Evolutionary conservation across 2,888 invertebrate genomes (phyloP).

Genomic region (Limnephilus auricula): DNA sequence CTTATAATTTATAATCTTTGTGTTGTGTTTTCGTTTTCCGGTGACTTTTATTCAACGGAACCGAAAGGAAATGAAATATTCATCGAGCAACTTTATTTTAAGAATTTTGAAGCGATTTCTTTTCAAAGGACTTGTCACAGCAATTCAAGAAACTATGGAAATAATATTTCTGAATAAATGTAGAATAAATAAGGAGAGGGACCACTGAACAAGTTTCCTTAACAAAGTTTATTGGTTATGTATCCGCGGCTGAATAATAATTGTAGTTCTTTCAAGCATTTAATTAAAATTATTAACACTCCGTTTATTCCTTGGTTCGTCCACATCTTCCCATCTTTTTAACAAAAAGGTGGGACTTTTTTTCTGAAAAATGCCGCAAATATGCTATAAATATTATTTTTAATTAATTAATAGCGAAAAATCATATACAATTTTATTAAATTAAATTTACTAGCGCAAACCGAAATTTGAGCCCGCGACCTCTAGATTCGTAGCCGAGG

Average conservation of each 20-base stretch:
- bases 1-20: conserved; percentile 24
- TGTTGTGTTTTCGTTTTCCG: conserved; percentile 18
- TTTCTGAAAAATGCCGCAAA: too few species aligned
- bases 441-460: too few species aligned
- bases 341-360: too few species aligned
- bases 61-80: conserved; percentile 31
- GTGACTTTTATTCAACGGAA: background rate
- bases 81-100: background rate
- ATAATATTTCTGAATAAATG: background rate
- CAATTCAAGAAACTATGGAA: background rate
- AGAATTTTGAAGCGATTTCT: background rate
- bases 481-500: too few species aligned
- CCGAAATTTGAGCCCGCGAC: too few species aligned
- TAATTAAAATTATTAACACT: background rate
- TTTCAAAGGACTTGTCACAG: background rate
- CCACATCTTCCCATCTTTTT: background rate
- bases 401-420: too few species aligned
- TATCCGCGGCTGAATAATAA: background rate
- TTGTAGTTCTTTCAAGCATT: background rate
- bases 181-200: background rate
- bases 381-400: too few species aligned
- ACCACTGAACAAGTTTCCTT: background rate
- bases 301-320: background rate
- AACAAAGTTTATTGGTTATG: background rate
- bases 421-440: too few species aligned